Conservation (phyloP, 2,797 vertebrate species). For the Gila robusta region DNA sequence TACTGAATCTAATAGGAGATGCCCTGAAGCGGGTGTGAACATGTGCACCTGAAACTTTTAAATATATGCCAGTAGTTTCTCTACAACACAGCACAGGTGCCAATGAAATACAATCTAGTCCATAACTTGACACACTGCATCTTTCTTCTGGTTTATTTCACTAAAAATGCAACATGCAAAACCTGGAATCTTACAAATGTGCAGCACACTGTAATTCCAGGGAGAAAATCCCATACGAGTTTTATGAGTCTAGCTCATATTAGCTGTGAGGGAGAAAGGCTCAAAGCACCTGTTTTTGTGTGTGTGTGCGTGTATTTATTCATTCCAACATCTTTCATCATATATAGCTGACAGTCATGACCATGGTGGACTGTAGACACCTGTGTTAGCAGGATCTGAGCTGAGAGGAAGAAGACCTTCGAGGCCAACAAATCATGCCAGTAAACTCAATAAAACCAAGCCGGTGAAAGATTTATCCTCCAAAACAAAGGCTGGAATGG, state of each 20-base stretch:
- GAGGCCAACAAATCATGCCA: slow-evolving; percentile 67
- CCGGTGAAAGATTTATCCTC: slow-evolving; percentile 69
- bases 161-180: slow-evolving; percentile 38
- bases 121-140: slow-evolving; percentile 33
- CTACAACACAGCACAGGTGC: slow-evolving; percentile 43
- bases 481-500: slow-evolving; percentile 66
- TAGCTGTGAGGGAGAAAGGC: slow-evolving; percentile 48
- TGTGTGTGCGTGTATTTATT: slow-evolving; percentile 57
- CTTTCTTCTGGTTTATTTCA: slow-evolving; percentile 34
- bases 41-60: slow-evolving; percentile 22
- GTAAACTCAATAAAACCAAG: slow-evolving; percentile 71
- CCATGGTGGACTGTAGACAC: slow-evolving; percentile 57
- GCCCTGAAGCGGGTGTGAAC: slow-evolving; percentile 22
- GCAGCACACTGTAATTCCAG: slow-evolving; percentile 54
- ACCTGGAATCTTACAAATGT: slow-evolving; percentile 33
- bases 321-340: slow-evolving; percentile 61
- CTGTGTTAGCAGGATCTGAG: slow-evolving; percentile 58
- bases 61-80: slow-evolving; percentile 19
- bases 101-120: slow-evolving; percentile 41
- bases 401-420: slow-evolving; percentile 64
- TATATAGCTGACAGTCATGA: slow-evolving; percentile 60
- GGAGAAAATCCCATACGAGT: slow-evolving; percentile 47
- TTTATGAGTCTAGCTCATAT: slow-evolving; percentile 40
- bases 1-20: slow-evolving; percentile 16
- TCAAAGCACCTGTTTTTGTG: slow-evolving; percentile 34